These are phyloP conservation scores for Clistopyga incitator DNA, from an alignment of 2,888 invertebrate species.

Conservation along the genomic window DNA sequence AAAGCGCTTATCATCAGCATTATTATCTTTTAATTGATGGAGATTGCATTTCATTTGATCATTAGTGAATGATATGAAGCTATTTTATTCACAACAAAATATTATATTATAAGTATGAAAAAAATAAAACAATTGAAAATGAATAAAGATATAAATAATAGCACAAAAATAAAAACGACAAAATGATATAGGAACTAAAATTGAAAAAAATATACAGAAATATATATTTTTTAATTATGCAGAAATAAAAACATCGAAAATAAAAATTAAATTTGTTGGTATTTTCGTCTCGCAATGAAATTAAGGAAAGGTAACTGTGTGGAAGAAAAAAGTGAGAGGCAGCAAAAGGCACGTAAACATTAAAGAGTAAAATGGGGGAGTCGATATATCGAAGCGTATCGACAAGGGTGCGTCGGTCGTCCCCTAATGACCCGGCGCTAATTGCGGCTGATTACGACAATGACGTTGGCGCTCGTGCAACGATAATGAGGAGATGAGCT, in stretches of 20 bases:
- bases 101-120: no score
- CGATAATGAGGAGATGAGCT: constrained; percentile 5
- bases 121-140: no score
- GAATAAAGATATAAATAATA: no score
- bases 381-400: constrained; percentile 23
- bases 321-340: background rate
- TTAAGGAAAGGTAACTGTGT: background rate
- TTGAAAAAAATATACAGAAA: background rate
- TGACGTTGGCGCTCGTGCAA: constrained; percentile 53
- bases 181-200: background rate
- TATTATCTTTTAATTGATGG: background rate
- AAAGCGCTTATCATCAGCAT: background rate
- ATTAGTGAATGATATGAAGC: no score
- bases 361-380: background rate
- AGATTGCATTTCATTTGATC: no score
- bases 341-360: background rate
- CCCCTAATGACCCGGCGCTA: constrained; percentile 67
- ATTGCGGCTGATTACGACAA: constrained; percentile 66
- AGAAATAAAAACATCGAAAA: no score
- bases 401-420: constrained; percentile 27
- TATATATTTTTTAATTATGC: no score
- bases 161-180: no score
- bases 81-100: no score
- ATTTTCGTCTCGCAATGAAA: no score
- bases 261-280: no score